Evolutionary conservation across 2,113 vertebrate species (phyloP), one percentile per base, ranked within the genome.

Genomic region (Percina caprodes): DNA sequence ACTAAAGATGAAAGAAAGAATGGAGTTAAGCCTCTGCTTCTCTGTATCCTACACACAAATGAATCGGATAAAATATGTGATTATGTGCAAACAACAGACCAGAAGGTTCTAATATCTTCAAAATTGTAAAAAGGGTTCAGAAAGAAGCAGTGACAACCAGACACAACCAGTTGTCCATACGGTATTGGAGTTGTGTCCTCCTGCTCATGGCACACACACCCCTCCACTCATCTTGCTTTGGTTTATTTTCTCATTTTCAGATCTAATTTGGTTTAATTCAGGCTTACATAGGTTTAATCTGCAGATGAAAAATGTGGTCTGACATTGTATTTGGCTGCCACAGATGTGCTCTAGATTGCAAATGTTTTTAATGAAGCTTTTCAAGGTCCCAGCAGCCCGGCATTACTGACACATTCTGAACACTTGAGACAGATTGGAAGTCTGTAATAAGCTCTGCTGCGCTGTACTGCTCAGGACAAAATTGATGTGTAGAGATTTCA

Each of bases 241-340:
- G 76, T 89, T 91, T 89, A 86, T 85, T 89, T 39, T 91, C 85
- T 86, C 76, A 93, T 92, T 92, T 93, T 94, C 80, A 75, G 72
- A 82, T 88, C 75, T 89, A 92, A 93, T 92, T 92, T 88, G 76
- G 78, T 89, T 90, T 93, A 93, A 93, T 93, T 93, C 75, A 55
- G 79, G 55, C 26, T 86, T 92, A 92, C 87, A 90, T 77, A 84
- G 88, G 84, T 92, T 92, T 93, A 93, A 94, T 92, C 85, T 92
- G 81, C 63, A 72, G 83, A 87, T 92, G 93, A 92, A 93, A 93
- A 94, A 94, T 92, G 79, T 19, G 80, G 77, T 90, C 76, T 92
- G 92, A 92, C 93, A 94, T 88, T 88, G 89, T 94, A 91, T 94
- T 92, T 91, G 89, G 85, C 91, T 87, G 83, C 91, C 73, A 72